These are phyloP conservation scores for Antheraea pernyi DNA, from an alignment of 1,140 invertebrate genomes.

Conservation along the genomic window DNA sequence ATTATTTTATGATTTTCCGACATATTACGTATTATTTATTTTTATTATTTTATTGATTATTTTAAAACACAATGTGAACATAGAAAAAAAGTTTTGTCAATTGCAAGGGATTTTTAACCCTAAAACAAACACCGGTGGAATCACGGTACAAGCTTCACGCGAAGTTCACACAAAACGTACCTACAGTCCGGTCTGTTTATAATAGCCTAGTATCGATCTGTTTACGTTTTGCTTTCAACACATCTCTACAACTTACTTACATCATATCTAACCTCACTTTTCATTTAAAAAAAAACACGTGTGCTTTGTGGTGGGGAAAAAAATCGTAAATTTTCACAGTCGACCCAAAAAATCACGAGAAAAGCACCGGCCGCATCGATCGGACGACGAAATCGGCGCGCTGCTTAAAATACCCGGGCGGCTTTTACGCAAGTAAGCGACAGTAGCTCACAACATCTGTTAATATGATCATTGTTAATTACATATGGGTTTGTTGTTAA, in stretches of 20 bases:
- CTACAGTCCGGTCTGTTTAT: not conserved
- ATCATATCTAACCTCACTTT: conserved; percentile 17
- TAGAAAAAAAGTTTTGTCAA: too few relatives aligned
- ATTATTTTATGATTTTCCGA: too few relatives aligned
- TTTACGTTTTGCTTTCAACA: conserved; percentile 9
- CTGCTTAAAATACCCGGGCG: conserved; percentile 75
- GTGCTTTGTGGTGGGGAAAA: conserved; percentile 33
- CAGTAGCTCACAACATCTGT: conserved; percentile 76
- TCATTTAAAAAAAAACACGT: conserved; percentile 43
- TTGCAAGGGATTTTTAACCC: too few relatives aligned
- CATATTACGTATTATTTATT: too few relatives aligned
- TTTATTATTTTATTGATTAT: too few relatives aligned
- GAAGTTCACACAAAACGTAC: not conserved
- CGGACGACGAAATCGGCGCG: conserved; percentile 46
- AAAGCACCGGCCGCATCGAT: not conserved
- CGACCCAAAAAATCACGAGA: conserved; percentile 5
- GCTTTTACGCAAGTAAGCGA: conserved; percentile 68
- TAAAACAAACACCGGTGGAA: too few relatives aligned
- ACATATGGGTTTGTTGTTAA: conserved; percentile 77
- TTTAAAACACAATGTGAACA: too few relatives aligned
- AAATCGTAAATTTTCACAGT: conserved; percentile 2
- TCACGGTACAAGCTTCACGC: not conserved
- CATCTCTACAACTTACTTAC: not conserved
- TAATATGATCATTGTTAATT: conserved; percentile 79
- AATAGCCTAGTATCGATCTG: conserved; percentile 8